Evolutionary conservation across 35 echinoderm and acorn worm genomes (phyloP).

Genomic region (Apostichopus japonicus): DNA sequence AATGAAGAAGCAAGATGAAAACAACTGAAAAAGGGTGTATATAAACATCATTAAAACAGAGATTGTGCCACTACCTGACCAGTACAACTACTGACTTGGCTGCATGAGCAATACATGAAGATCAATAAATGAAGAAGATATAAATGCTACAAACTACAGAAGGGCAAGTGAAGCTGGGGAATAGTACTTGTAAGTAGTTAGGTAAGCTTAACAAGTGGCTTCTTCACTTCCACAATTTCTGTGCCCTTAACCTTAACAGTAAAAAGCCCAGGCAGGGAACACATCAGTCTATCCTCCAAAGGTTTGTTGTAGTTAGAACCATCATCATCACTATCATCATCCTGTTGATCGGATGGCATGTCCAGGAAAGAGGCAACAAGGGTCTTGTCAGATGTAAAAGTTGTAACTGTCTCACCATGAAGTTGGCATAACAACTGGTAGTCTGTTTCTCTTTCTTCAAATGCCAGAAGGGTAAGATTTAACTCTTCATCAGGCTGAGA

Average conservation of each 20-base stretch:
- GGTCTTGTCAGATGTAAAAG: background rate
- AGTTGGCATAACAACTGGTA: slow-evolving; percentile 14
- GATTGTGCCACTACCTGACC: too few species aligned
- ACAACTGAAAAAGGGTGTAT: too few species aligned
- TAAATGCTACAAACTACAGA: too few species aligned
- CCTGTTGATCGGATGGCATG: background rate
- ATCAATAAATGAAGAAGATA: too few species aligned
- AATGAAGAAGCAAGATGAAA: too few species aligned
- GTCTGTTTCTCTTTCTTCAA: background rate
- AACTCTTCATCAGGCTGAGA: background rate
- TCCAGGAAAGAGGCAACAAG: background rate
- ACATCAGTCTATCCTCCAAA: background rate
- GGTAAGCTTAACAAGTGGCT: background rate
- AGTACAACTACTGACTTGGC: too few species aligned
- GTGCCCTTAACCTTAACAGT: slow-evolving; percentile 5
- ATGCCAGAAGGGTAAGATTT: background rate
- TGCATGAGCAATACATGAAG: too few species aligned
- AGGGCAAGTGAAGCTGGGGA: too few species aligned
- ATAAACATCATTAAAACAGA: too few species aligned
- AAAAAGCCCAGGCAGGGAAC: background rate
- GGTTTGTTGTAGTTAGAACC: background rate
- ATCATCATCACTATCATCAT: background rate
- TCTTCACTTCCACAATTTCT: background rate
- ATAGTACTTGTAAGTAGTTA: background rate
- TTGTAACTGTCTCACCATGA: background rate